These are phyloP conservation scores for Cercopithecus mona DNA, from an alignment of 2,113 vertebrate genomes.

Conservation along the genomic window DNA sequence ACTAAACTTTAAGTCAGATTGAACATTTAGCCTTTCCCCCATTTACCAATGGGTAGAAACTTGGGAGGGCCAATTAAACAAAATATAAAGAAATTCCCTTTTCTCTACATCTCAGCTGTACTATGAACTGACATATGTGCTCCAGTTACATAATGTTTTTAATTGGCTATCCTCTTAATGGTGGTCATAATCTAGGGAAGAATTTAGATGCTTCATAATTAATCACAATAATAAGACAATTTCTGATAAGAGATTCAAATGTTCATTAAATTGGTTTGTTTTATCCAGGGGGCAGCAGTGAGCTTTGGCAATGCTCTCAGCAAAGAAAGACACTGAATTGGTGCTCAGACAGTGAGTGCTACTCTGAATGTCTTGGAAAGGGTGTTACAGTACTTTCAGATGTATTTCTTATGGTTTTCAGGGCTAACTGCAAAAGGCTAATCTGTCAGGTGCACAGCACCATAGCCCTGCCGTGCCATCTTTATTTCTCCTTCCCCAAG, in stretches of 20 bases:
- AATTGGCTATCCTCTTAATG: background rate
- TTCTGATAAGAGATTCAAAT: background rate
- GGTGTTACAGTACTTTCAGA: background rate
- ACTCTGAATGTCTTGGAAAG: background rate
- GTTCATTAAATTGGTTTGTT: background rate
- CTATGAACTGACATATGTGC: background rate
- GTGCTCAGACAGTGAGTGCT: background rate
- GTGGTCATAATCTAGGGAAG: background rate
- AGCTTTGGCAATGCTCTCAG: conserved; percentile 15
- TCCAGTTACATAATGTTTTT: background rate
- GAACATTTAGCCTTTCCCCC: background rate
- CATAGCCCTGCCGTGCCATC: background rate
- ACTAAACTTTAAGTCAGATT: background rate
- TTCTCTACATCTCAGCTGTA: background rate
- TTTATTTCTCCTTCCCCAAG: background rate
- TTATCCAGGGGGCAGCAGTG: conserved; percentile 70
- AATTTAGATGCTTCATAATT: background rate
- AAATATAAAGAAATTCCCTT: background rate
- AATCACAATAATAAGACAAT: background rate
- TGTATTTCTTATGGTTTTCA: background rate
- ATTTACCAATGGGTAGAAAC: background rate
- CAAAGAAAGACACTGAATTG: background rate
- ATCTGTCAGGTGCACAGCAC: background rate
- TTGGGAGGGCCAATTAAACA: background rate
- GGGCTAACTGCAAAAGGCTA: background rate